Percentiles rank a stretch among this genome's conserved stretches.
These are phyloP conservation scores for Aulostomus chinensis DNA, from an alignment of 2,797 vertebrate species.

Conservation along the genomic window DNA sequence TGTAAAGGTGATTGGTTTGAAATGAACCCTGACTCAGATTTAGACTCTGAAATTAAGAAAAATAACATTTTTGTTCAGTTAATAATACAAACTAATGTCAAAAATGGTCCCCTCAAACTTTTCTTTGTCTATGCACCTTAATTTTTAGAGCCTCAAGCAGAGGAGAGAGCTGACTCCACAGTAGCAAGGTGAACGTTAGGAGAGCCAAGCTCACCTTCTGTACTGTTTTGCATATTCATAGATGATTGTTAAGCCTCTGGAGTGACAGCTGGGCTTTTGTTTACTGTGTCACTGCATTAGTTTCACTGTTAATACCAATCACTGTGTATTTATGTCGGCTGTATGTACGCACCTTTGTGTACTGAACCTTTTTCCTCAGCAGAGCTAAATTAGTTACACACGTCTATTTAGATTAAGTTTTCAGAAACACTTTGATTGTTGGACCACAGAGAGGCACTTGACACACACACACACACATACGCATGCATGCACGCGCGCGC, in stretches of 20 bases:
- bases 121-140: not conserved
- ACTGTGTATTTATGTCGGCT: constrained; percentile 10
- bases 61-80: too few relatives aligned
- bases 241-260: constrained; percentile 38
- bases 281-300: constrained; percentile 41
- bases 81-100: too few relatives aligned
- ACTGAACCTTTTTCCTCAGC: constrained; percentile 14
- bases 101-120: too few relatives aligned
- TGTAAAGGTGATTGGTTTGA: too few relatives aligned
- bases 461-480: not conserved
- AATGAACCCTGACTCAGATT: too few relatives aligned
- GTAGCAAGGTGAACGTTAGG: constrained; percentile 13
- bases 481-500: not conserved
- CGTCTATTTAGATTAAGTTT: constrained; percentile 2
- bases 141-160: not conserved
- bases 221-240: constrained; percentile 65
- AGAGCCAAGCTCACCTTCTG: constrained; percentile 52
- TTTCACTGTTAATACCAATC: constrained; percentile 44
- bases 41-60: too few relatives aligned
- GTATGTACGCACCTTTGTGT: not conserved
- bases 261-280: constrained; percentile 73
- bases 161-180: constrained; percentile 13
- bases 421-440: constrained; percentile 2
- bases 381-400: constrained; percentile 1
- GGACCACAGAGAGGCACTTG: not conserved